phyloP scores from a whole-genome alignment of 2,888 invertebrate genomes.

The Leptarthrus brevirostris region DNA sequence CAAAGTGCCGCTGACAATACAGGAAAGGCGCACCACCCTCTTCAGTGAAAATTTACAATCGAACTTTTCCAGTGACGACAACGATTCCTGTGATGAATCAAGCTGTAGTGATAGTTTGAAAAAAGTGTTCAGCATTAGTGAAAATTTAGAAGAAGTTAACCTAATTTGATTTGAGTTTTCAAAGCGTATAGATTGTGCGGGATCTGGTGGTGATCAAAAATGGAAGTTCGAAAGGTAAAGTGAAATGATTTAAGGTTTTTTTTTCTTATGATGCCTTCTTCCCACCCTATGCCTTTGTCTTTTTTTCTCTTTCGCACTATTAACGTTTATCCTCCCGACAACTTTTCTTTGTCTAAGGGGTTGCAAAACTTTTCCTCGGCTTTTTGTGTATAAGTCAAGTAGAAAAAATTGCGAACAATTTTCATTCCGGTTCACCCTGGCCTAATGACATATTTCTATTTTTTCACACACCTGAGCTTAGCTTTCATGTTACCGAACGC shows the following conservation, averaged over 20 bases:
- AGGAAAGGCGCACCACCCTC: constrained; percentile 45
- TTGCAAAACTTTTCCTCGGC: constrained; percentile 16
- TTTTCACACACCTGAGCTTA: background rate
- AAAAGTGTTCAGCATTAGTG: constrained; percentile 55
- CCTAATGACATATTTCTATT: constrained; percentile 27
- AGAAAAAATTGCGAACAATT: constrained; percentile 5
- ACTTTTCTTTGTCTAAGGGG: constrained; percentile 15
- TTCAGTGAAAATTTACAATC: constrained; percentile 15
- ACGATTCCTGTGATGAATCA: constrained; percentile 50
- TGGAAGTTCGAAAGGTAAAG: constrained; percentile 54
- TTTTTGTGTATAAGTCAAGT: background rate
- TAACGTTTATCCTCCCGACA: no score
- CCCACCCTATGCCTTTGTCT: no score
- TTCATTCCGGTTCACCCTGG: background rate
- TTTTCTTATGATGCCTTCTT: no score
- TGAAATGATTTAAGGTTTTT: constrained; percentile 26
- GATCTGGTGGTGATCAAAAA: constrained; percentile 39
- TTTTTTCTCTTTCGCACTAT: background rate
- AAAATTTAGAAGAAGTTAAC: constrained; percentile 49
- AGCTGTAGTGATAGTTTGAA: constrained; percentile 47
- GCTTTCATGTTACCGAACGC: no score
- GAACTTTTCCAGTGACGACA: constrained; percentile 31
- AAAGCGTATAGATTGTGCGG: background rate
- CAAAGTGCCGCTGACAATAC: constrained; percentile 59
- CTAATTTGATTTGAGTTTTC: constrained; percentile 27